These are phyloP conservation scores for Drosophila seclusa DNA, from an alignment of 2,888 invertebrate genomes.

Conservation along the genomic window DNA sequence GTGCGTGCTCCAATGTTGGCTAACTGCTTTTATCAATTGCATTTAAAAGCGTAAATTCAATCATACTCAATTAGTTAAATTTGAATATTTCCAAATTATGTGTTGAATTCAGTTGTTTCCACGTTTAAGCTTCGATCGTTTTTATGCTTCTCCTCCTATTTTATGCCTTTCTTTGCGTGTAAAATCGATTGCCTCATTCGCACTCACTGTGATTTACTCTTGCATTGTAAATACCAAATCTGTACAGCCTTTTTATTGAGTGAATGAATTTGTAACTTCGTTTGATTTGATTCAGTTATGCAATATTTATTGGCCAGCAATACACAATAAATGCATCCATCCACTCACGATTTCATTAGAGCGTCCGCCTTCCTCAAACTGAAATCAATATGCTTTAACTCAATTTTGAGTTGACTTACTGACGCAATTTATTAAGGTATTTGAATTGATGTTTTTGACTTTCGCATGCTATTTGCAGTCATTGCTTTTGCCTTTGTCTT, in stretches of 20 bases:
- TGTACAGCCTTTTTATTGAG: not conserved
- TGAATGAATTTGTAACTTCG: not conserved
- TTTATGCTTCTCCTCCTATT: not conserved
- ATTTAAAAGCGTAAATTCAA: no score
- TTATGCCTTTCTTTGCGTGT: not conserved
- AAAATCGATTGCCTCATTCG: not conserved
- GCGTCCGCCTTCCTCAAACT: not conserved
- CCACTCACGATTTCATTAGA: conserved; percentile 31
- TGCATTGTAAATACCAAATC: not conserved
- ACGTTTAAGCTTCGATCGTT: not conserved
- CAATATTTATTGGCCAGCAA: conserved; percentile 19
- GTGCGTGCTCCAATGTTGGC: not conserved
- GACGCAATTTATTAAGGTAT: conserved; percentile 65
- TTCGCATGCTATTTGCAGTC: conserved; percentile 41
- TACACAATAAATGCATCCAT: conserved; percentile 18
- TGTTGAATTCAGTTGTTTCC: not conserved
- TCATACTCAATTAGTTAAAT: no score
- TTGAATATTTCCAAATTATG: not conserved
- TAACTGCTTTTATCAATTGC: not conserved
- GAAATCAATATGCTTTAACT: conserved; percentile 26
- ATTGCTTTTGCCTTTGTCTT: conserved; percentile 21
- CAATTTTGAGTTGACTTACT: conserved; percentile 63
- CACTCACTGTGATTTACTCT: not conserved
- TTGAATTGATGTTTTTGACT: conserved; percentile 41
- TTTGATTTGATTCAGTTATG: conserved; percentile 24